A percentile compares a stretch with the other conserved stretches of the same genome.
Evolutionary conservation across 2,797 vertebrate species (phyloP).

Genomic region (Tolypeutes matacus): DNA sequence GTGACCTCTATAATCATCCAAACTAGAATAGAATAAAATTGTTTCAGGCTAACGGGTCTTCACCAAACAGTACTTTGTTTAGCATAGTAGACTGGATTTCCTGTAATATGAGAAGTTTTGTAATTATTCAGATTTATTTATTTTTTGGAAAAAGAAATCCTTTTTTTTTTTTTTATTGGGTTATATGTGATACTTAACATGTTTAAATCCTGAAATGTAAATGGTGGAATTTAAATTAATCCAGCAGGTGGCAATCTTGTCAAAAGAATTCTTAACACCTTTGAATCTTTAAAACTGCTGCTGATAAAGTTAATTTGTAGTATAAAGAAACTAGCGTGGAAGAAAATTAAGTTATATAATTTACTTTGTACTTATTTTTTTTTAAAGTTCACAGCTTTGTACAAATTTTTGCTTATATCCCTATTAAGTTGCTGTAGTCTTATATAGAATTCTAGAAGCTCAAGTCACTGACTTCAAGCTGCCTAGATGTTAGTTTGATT

Average conservation of each 20-base stretch:
- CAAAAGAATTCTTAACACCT: conserved; percentile 77
- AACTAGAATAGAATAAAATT: conserved; percentile 22
- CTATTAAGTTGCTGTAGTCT: conserved; percentile 8
- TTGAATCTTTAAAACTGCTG: not conserved
- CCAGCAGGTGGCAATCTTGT: conserved; percentile 87
- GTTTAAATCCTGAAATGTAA: conserved; percentile 60
- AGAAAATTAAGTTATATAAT: conserved; percentile 17
- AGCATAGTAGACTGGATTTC: conserved; percentile 23
- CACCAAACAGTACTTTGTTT: not conserved
- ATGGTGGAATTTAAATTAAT: conserved; percentile 24
- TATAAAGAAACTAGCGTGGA: conserved; percentile 37
- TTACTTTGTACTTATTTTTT: not conserved
- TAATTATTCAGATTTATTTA: conserved; percentile 3
- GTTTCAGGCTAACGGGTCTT: conserved; percentile 38
- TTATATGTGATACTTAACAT: conserved; percentile 41
- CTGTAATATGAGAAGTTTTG: conserved; percentile 17
- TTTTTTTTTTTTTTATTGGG: conserved; percentile 66
- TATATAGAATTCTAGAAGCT: not conserved
- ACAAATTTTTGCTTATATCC: not conserved
- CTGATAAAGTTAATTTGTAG: conserved; percentile 22
- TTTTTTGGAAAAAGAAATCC: not conserved
- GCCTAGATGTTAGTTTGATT: conserved; percentile 3
- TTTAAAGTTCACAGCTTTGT: too few relatives aligned
- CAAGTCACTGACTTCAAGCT: not conserved
- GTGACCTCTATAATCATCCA: not conserved